Evolutionary conservation across 2,113 vertebrate genomes (phyloP).

Genomic region (Gallinago media): DNA sequence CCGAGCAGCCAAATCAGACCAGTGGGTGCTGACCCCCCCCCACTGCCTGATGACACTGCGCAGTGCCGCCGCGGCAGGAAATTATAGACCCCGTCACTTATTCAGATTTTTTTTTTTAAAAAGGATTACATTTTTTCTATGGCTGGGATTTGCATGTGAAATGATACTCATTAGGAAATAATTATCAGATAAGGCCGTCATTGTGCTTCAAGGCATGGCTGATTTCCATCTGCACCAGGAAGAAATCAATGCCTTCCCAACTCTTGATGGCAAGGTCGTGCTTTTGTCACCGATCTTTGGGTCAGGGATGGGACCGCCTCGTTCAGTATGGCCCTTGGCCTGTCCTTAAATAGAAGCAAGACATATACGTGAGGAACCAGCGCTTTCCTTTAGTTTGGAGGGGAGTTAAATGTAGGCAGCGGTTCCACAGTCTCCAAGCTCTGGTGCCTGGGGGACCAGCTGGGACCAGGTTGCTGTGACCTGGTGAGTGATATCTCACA

Average conservation of each 20-base stretch:
- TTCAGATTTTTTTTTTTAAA: neutral
- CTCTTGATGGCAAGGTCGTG: too few relatives aligned
- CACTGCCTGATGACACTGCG: neutral
- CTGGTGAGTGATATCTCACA: accelerated
- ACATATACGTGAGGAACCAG: neutral
- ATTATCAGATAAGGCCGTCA: constrained; percentile 3
- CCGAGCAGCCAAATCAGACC: neutral
- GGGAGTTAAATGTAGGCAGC: neutral
- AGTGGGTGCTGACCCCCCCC: neutral
- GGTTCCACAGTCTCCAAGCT: accelerated
- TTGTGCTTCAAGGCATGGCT: neutral
- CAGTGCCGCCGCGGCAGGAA: neutral
- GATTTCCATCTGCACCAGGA: neutral
- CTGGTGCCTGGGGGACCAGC: too few relatives aligned
- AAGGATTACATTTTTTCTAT: constrained; percentile 10
- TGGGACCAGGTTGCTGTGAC: neutral
- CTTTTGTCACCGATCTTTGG: neutral
- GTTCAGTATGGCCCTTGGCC: neutral
- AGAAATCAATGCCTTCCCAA: neutral
- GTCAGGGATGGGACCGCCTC: neutral
- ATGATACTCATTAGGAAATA: constrained; percentile 37
- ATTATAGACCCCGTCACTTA: constrained; percentile 23
- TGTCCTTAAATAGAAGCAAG: neutral
- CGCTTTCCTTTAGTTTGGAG: neutral
- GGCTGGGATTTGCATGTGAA: constrained; percentile 56